Percentiles rank a stretch among this genome's conserved stretches.
Evolutionary conservation across 2,113 vertebrate genomes (phyloP).

Genomic region (Mixornis gularis): DNA sequence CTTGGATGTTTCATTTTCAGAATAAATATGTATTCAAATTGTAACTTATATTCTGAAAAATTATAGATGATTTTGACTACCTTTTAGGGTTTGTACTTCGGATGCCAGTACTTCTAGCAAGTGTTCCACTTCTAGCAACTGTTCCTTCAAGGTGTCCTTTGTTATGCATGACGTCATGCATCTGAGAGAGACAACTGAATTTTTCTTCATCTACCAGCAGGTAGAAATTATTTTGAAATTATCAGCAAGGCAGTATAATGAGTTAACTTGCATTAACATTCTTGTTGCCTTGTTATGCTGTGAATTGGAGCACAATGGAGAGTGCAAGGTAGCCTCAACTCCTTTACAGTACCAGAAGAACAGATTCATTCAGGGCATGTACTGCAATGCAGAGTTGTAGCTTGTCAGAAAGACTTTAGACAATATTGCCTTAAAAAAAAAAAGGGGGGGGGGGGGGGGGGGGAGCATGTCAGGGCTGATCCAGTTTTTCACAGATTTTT

Average conservation of each 20-base stretch:
- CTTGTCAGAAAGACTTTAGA: neutral
- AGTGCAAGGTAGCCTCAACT: neutral
- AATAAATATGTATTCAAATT: neutral
- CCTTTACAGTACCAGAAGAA: neutral
- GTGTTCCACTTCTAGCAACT: neutral
- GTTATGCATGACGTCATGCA: neutral
- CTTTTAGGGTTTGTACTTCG: neutral
- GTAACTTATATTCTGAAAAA: neutral
- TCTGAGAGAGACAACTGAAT: neutral
- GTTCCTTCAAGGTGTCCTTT: neutral
- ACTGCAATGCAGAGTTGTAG: neutral
- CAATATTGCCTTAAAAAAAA: neutral
- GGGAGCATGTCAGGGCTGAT: neutral
- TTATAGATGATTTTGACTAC: neutral
- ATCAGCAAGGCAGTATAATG: neutral
- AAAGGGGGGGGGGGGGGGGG: accelerated
- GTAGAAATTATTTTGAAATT: neutral
- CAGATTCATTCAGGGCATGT: neutral
- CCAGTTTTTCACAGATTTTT: neutral
- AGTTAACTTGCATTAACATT: neutral
- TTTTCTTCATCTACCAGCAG: neutral
- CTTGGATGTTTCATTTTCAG: neutral
- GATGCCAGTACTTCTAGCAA: neutral
- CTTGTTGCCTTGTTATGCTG: neutral
- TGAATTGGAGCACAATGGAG: neutral